Evolutionary conservation across 2,113 vertebrate species (phyloP), one percentile per base, ranked within the genome.

Genomic region (Microtus pennsylvanicus): DNA sequence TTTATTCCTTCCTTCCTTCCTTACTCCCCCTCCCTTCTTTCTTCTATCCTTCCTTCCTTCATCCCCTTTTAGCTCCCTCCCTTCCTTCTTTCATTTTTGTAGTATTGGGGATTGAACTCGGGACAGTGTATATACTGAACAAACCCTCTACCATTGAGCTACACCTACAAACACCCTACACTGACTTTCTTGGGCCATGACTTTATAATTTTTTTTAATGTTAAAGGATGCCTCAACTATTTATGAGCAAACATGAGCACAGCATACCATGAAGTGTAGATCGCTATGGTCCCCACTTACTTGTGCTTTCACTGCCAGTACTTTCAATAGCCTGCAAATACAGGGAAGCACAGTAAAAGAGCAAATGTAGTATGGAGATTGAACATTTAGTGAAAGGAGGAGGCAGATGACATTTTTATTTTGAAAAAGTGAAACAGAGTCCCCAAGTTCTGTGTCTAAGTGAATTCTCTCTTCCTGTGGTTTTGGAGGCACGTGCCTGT

Each of bases 161-260:
- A 83, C n/a, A 83, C 13, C 13, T n/a, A 17, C 22, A 69, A 45
- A 45, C n/a, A 35, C 6, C 16, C 50, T 75, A 93, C 42, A 77
- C 13, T 89, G 16, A 75, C 33, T 90, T 77, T 77, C 35, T 83
- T 93, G 91, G 33, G 9, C 42, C 80, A 80, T 70, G 19, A 52
- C 81, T 88, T 95, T 93, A 74, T 69, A 42, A 75, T 63, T 63
- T 75, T 87, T 81, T 81, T 65, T 9, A 1, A 91, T 75, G 95
- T 70, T 89, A 67, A 94, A 96, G 90, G 26, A 47, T 50, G 83
- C 77, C 35, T 76, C 65, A 91, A 94, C 89, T 91, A 63, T 58
- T 58, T 21, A 21, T 58, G 19, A 58, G 19, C 55, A 58, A 58
- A 58, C 55, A 58, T 58, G 55, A 58, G 5, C 55, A 58, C 55